These are phyloP conservation scores for Pelecanus crispus DNA, from an alignment of 2,113 vertebrate genomes.

Conservation along the genomic window DNA sequence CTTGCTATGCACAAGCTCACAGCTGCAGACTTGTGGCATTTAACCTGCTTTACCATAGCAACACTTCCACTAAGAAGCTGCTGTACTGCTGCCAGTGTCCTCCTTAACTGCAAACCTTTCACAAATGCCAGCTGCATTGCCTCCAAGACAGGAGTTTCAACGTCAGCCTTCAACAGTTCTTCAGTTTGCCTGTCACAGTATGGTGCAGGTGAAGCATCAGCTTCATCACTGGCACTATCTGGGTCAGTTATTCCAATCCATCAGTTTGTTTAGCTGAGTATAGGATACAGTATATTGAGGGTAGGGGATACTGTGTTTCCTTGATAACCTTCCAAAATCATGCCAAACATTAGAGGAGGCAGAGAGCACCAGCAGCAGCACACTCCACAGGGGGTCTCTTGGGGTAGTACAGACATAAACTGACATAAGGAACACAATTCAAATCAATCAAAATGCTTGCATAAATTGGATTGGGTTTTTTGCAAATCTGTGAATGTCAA, in stretches of 20 bases:
- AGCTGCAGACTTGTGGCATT: neutral
- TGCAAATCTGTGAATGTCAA: neutral
- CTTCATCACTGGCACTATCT: neutral
- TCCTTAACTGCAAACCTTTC: neutral
- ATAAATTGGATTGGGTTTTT: neutral
- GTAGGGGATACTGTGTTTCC: neutral
- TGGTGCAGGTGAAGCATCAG: neutral
- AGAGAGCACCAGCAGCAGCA: neutral
- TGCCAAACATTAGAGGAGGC: neutral
- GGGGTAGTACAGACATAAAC: neutral
- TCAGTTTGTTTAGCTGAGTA: neutral
- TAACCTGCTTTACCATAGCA: neutral
- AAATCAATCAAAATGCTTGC: neutral
- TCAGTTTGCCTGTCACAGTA: neutral
- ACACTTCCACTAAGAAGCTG: neutral
- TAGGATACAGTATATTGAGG: neutral
- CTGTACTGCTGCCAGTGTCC: neutral
- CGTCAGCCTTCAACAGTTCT: neutral
- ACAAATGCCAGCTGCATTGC: neutral
- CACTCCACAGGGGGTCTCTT: neutral
- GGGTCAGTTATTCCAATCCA: slow-evolving; percentile 19
- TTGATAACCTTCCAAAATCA: neutral
- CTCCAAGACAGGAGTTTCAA: neutral
- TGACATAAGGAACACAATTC: neutral
- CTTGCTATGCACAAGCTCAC: neutral